Evolutionary conservation across 2,888 invertebrate species (phyloP).

Genomic region (Nowickia ferox): DNA sequence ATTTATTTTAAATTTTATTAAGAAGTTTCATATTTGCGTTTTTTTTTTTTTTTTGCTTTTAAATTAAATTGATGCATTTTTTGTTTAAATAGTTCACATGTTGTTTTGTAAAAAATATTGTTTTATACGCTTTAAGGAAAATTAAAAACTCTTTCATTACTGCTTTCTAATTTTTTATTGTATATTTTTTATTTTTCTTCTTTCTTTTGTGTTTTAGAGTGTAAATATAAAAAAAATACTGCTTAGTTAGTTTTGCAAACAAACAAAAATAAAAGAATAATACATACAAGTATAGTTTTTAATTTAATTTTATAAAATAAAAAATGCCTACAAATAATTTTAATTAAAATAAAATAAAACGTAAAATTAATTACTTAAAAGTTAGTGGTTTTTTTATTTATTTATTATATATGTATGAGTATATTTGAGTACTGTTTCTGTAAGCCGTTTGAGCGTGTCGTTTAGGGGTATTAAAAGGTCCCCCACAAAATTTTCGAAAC

Average conservation of each 20-base stretch:
- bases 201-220: conserved; percentile 50
- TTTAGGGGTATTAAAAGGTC: too few relatives aligned
- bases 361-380: conserved; percentile 18
- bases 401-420: conserved; percentile 46
- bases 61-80: conserved; percentile 51
- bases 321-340: conserved; percentile 1
- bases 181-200: conserved; percentile 6
- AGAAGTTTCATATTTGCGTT: conserved; percentile 18
- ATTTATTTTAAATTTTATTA: conserved; percentile 51
- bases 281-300: conserved; percentile 63
- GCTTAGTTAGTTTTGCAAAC: conserved; percentile 70
- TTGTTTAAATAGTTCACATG: conserved; percentile 51
- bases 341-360: conserved; percentile 24
- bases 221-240: conserved; percentile 69
- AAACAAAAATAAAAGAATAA: conserved; percentile 56
- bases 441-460: too few relatives aligned
- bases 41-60: conserved; percentile 38
- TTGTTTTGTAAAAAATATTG: conserved; percentile 57
- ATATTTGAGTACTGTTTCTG: conserved; percentile 39
- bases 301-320: conserved; percentile 34
- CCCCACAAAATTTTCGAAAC: too few relatives aligned
- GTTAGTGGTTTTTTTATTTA: conserved; percentile 31
- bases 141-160: conserved; percentile 25
- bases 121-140: conserved; percentile 33
- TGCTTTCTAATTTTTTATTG: conserved; percentile 9